phyloP scores from a whole-genome alignment of 2,797 vertebrate species.

The Leuciscus waleckii region DNA sequence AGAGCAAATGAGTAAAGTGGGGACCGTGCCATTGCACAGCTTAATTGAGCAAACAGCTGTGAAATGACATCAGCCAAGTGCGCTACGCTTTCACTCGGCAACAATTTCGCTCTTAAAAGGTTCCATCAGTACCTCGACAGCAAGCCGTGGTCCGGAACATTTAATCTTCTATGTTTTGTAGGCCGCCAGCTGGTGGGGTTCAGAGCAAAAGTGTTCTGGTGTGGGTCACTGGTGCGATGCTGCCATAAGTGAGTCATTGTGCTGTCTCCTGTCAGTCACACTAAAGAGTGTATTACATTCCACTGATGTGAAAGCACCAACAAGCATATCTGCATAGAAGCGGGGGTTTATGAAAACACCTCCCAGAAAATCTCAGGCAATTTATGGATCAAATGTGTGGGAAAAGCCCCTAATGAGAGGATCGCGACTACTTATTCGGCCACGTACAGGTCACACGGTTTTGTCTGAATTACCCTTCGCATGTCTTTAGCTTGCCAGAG shows the following conservation, averaged over 20 bases:
- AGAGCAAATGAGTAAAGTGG: slow-evolving; percentile 47
- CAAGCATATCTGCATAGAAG: slow-evolving; percentile 23
- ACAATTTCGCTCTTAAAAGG: slow-evolving; percentile 85
- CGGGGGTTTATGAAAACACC: slow-evolving; percentile 42
- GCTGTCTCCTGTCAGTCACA: slow-evolving; percentile 56
- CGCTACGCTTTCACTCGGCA: slow-evolving; percentile 82
- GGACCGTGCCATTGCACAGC: slow-evolving; percentile 42
- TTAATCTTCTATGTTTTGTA: slow-evolving; percentile 78
- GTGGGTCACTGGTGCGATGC: slow-evolving; percentile 60
- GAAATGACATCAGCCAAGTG: slow-evolving; percentile 82
- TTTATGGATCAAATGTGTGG: slow-evolving; percentile 50
- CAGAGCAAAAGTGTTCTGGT: slow-evolving; percentile 63
- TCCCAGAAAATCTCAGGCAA: slow-evolving; percentile 40
- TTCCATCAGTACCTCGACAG: slow-evolving; percentile 80
- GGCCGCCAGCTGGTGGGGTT: slow-evolving; percentile 77
- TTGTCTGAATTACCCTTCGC: slow-evolving; percentile 54
- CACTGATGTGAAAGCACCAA: slow-evolving; percentile 41
- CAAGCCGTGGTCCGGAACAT: slow-evolving; percentile 77
- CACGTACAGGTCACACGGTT: slow-evolving; percentile 26
- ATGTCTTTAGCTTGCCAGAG: slow-evolving; percentile 64
- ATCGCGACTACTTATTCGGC: slow-evolving; percentile 1
- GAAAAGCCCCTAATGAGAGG: slow-evolving; percentile 29
- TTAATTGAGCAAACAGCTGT: slow-evolving; percentile 84
- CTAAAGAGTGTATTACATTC: slow-evolving; percentile 55
- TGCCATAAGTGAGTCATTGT: slow-evolving; percentile 64